These are phyloP conservation scores for Ophion obscuratus DNA, from an alignment of 2,888 invertebrate species.

Conservation along the genomic window DNA sequence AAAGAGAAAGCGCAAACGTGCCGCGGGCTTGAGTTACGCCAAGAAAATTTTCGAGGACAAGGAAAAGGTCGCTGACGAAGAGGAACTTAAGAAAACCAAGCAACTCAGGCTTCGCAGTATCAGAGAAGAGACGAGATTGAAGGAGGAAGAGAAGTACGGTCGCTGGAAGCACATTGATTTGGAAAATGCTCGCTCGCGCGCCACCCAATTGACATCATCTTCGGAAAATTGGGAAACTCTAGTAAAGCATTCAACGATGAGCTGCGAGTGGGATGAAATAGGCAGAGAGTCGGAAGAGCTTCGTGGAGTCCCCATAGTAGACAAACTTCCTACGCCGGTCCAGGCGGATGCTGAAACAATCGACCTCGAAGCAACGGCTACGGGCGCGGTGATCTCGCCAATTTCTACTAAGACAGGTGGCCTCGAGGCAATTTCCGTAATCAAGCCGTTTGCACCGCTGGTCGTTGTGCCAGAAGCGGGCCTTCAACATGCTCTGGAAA, in stretches of 20 bases:
- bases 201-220: constrained; percentile 83
- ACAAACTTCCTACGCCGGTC: constrained; percentile 84
- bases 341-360: constrained; percentile 85
- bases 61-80: constrained; percentile 89
- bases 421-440: constrained; percentile 87
- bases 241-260: constrained; percentile 87
- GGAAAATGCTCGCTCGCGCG: constrained; percentile 85
- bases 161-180: constrained; percentile 85
- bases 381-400: constrained; percentile 81
- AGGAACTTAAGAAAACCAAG: constrained; percentile 84
- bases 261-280: constrained; percentile 88
- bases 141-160: constrained; percentile 78
- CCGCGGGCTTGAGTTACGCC: constrained; percentile 88
- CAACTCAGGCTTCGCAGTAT: constrained; percentile 78
- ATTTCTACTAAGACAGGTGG: constrained; percentile 86
- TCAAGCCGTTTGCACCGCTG: constrained; percentile 87
- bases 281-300: constrained; percentile 85
- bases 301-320: constrained; percentile 75
- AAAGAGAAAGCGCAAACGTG: constrained; percentile 87
- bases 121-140: constrained; percentile 75
- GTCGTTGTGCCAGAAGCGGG: constrained; percentile 85
- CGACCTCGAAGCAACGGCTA: constrained; percentile 83
- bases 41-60: constrained; percentile 92
- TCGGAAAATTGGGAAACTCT: constrained; percentile 87
- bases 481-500: constrained; percentile 85